phyloP scores from a whole-genome alignment of 2,888 invertebrate species.

The Drosophila prostipennis region DNA sequence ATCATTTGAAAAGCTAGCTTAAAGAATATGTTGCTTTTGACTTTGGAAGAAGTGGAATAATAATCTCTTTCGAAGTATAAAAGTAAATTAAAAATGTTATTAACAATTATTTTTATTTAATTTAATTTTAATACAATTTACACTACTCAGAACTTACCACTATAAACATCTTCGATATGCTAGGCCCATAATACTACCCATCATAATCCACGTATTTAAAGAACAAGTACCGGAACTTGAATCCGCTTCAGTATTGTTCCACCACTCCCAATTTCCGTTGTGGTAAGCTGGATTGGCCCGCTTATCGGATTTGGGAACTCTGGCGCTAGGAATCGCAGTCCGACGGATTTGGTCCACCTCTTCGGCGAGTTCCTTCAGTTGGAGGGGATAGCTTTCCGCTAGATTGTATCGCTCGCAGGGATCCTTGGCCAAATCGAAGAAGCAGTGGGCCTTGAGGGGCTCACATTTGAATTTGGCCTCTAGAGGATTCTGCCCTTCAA shows the following conservation, averaged over 20 bases:
- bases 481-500: conserved; percentile 37
- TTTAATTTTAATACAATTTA: background rate
- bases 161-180: background rate
- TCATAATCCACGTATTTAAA: background rate
- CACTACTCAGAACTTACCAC: background rate
- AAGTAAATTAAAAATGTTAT: no score
- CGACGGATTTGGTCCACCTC: conserved; percentile 84
- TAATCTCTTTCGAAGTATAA: no score
- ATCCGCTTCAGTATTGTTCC: conserved; percentile 79
- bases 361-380: conserved; percentile 83
- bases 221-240: conserved; percentile 13
- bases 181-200: conserved; percentile 18
- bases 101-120: no score
- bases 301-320: conserved; percentile 85
- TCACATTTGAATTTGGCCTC: conserved; percentile 70
- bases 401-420: conserved; percentile 85
- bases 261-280: conserved; percentile 87
- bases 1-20: no score
- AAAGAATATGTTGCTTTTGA: no score
- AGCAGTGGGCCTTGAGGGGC: conserved; percentile 82
- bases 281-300: conserved; percentile 85
- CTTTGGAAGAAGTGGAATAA: no score
- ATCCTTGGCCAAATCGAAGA: conserved; percentile 85
- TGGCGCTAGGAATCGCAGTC: conserved; percentile 83
- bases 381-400: conserved; percentile 72